Conservation (phyloP, 2,888 invertebrate genomes). For the Aromia moschata region DNA sequence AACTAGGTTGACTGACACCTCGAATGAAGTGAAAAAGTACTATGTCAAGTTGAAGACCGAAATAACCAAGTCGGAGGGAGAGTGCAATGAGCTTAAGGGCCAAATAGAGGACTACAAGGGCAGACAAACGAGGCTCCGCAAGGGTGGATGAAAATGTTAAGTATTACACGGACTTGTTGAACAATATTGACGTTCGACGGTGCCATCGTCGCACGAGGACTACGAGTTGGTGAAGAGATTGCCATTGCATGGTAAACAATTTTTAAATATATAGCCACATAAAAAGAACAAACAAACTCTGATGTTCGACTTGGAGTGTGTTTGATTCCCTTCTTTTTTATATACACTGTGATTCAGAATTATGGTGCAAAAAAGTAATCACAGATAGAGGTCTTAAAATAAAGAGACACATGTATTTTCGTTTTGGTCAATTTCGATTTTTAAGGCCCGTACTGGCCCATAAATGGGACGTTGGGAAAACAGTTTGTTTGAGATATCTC, state of each 20-base stretch:
- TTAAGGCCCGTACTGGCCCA: too few species aligned
- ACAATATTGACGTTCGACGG: constrained; percentile 41
- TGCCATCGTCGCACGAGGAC: constrained; percentile 32
- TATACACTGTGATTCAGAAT: too few species aligned
- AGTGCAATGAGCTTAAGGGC: constrained; percentile 50
- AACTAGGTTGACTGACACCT: constrained; percentile 49
- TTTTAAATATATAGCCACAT: too few species aligned
- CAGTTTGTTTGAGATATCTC: too few species aligned
- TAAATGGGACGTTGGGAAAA: too few species aligned
- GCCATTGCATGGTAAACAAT: constrained; percentile 6
- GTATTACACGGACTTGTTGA: constrained; percentile 45
- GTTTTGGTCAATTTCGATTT: too few species aligned
- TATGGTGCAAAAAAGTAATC: too few species aligned
- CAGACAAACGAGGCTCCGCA: constrained; percentile 47
- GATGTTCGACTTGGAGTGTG: too few species aligned
- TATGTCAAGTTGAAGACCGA: constrained; percentile 50
- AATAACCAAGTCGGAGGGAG: constrained; percentile 50
- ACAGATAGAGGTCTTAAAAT: too few species aligned
- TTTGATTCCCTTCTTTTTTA: too few species aligned
- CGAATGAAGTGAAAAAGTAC: constrained; percentile 52
- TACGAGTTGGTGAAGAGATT: constrained; percentile 43
- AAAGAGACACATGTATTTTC: too few species aligned
- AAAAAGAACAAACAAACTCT: too few species aligned
- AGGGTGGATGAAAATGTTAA: constrained; percentile 48
- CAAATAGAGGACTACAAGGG: constrained; percentile 55